phyloP scores from a whole-genome alignment of 64 coral and sea anemone genomes.

The Montipora foliosa region DNA sequence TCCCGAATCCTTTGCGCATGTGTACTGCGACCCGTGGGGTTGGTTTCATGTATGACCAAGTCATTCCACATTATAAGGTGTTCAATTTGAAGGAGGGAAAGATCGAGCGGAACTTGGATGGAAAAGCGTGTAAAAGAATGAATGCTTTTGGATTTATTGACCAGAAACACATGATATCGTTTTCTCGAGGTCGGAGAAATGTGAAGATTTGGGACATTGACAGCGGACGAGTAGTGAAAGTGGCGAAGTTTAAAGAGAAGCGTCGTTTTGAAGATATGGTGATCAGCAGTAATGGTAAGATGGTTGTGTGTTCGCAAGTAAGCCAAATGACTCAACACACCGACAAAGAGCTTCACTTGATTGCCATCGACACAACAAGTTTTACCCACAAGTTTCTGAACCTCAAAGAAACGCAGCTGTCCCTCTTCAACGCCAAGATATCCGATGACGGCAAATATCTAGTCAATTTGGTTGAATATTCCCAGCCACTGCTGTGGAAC shows the following conservation, averaged over 20 bases:
- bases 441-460: slow-evolving; percentile 84
- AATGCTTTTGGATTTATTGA: slow-evolving; percentile 89
- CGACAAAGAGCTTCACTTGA: slow-evolving; percentile 72
- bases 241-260: slow-evolving; percentile 83
- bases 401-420: slow-evolving; percentile 41
- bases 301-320: slow-evolving; percentile 67
- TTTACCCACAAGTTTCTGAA: slow-evolving; percentile 62
- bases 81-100: slow-evolving; percentile 80
- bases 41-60: slow-evolving; percentile 87
- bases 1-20: slow-evolving; percentile 78
- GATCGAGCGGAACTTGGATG: slow-evolving; percentile 79
- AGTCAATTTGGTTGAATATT: slow-evolving; percentile 32
- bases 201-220: slow-evolving; percentile 87
- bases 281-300: slow-evolving; percentile 51
- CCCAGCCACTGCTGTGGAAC: slow-evolving; percentile 43
- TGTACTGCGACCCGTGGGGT: slow-evolving; percentile 69
- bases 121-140: slow-evolving; percentile 95
- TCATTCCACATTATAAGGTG: slow-evolving; percentile 81
- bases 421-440: slow-evolving; percentile 74
- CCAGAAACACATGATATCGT: slow-evolving; percentile 72
- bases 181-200: slow-evolving; percentile 61
- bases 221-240: slow-evolving; percentile 71
- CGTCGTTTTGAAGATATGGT: slow-evolving; percentile 86
- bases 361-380: slow-evolving; percentile 63
- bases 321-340: slow-evolving; percentile 12